Conservation (phyloP, 30 jellyfish, hydroid and myxozoan species). For the Pseudorhiza aurosa region DNA sequence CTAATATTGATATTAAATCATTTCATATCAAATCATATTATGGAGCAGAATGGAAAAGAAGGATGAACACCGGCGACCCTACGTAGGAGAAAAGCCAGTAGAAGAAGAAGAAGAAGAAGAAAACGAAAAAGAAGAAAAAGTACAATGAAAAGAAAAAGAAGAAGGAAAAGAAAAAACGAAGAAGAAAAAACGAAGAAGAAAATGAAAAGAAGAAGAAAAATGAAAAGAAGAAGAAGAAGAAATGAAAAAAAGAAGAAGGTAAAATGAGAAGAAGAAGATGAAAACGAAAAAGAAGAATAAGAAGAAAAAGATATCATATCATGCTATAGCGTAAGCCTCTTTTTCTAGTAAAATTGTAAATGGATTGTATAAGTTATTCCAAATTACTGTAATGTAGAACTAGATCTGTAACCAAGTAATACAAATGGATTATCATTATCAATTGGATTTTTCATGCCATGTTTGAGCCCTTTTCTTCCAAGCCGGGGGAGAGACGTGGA, state of each 20-base stretch:
- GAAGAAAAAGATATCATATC: not conserved
- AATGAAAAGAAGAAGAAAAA: not conserved
- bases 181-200: not conserved
- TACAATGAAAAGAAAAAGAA: not conserved
- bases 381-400: too few species aligned
- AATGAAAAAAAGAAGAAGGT: not conserved
- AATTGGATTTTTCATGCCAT: too few species aligned
- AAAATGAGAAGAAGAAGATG: not conserved
- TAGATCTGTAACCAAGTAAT: too few species aligned
- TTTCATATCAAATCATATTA: too few species aligned
- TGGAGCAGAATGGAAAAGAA: too few species aligned
- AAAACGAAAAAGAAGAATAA: not conserved
- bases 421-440: too few species aligned
- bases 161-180: not conserved
- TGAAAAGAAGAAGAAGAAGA: not conserved
- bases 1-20: too few species aligned
- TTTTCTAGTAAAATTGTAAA: too few species aligned
- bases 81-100: not conserved
- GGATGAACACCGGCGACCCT: not conserved
- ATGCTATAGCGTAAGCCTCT: not conserved
- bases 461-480: too few species aligned
- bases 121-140: not conserved
- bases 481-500: too few species aligned
- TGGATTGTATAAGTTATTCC: too few species aligned
- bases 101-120: not conserved